Conservation (phyloP, 2,797 vertebrate genomes). For the Adelosebastes latens region DNA sequence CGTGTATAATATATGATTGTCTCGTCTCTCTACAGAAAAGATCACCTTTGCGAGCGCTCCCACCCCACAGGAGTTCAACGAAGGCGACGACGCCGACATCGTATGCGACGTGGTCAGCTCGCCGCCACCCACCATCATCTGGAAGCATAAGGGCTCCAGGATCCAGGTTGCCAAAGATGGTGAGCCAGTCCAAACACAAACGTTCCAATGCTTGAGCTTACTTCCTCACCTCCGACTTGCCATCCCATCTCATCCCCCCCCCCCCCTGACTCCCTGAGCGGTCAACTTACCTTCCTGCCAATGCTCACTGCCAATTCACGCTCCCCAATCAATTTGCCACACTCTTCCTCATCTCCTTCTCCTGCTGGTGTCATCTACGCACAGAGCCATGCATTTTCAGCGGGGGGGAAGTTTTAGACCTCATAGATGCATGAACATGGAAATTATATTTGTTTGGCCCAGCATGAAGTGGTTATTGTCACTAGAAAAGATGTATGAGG, state of each 20-base stretch:
- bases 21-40: slow-evolving; percentile 86
- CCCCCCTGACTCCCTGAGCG: slow-evolving; percentile 5
- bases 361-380: slow-evolving; percentile 16
- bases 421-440: slow-evolving; percentile 36
- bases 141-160: slow-evolving; percentile 90
- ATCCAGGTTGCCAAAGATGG: slow-evolving; percentile 93
- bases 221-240: slow-evolving; percentile 23
- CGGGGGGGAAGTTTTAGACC: slow-evolving; percentile 25
- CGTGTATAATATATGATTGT: neutral
- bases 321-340: slow-evolving; percentile 50
- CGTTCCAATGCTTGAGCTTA: neutral
- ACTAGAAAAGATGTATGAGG: slow-evolving; percentile 17
- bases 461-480: slow-evolving; percentile 34
- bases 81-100: slow-evolving; percentile 92
- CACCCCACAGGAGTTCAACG: slow-evolving; percentile 94
- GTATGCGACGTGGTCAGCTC: slow-evolving; percentile 94
- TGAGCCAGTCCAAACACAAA: slow-evolving; percentile 74
- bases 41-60: slow-evolving; percentile 94
- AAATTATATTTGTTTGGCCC: slow-evolving; percentile 26
- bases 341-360: slow-evolving; percentile 33
- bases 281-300: slow-evolving; percentile 28
- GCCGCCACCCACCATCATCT: slow-evolving; percentile 91
- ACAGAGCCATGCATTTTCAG: slow-evolving; percentile 40
- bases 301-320: slow-evolving; percentile 25
- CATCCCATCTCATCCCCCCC: neutral